phyloP scores from a whole-genome alignment of 2,888 invertebrate genomes.

The Synergus laeviventris region DNA sequence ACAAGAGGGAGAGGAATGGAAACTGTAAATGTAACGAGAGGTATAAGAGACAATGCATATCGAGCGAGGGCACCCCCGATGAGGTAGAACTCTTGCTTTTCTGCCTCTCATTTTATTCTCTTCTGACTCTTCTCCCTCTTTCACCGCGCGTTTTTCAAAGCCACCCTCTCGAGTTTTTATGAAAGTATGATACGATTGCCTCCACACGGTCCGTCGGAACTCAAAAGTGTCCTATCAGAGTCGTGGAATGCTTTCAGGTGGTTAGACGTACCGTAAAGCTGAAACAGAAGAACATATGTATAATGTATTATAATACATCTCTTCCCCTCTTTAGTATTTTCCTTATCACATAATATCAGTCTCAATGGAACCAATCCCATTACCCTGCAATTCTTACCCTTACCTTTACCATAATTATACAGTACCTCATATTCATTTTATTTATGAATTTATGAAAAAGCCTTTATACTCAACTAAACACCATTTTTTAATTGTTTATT shows the following conservation, averaged over 20 bases:
- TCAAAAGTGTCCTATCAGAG: slow-evolving; percentile 50
- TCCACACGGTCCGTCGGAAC: slow-evolving; percentile 45
- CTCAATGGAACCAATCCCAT: slow-evolving; percentile 10
- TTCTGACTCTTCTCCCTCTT: slow-evolving; percentile 46
- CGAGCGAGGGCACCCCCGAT: slow-evolving; percentile 50
- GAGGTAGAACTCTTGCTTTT: slow-evolving; percentile 34
- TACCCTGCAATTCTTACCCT: slow-evolving; percentile 6
- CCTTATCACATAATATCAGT: background rate
- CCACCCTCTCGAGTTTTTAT: slow-evolving; percentile 46
- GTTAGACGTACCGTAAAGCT: slow-evolving; percentile 41
- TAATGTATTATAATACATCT: background rate
- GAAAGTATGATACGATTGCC: slow-evolving; percentile 53
- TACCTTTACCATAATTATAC: too few relatives aligned
- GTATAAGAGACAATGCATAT: slow-evolving; percentile 59
- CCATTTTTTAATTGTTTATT: too few relatives aligned
- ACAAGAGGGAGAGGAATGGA: slow-evolving; percentile 45
- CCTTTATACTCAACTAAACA: too few relatives aligned
- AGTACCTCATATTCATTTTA: background rate
- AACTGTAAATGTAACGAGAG: slow-evolving; percentile 50
- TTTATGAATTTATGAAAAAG: too few relatives aligned
- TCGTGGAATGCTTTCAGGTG: slow-evolving; percentile 42
- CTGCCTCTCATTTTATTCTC: slow-evolving; percentile 39
- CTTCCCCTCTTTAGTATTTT: background rate
- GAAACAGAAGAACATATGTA: slow-evolving; percentile 1
- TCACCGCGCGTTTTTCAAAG: slow-evolving; percentile 43